A percentile compares a stretch with the other conserved stretches of the same genome.
Conservation (phyloP, 2,888 invertebrate species). For the Mythimna ferrago region DNA sequence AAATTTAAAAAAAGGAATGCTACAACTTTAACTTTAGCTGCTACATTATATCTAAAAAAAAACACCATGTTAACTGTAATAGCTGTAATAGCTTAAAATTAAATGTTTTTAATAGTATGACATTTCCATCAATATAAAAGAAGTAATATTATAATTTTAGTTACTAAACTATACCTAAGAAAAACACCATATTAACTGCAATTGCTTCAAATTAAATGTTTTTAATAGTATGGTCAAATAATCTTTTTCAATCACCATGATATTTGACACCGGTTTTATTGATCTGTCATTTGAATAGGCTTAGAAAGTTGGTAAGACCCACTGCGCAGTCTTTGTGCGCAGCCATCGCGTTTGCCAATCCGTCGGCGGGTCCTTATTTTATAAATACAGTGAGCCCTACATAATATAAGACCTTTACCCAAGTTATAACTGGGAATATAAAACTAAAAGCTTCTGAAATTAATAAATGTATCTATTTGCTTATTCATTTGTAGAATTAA, state of each 20-base stretch:
- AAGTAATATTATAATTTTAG: not conserved
- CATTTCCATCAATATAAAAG: not conserved
- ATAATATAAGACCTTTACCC: not conserved
- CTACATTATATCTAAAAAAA: not conserved
- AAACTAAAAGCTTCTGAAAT: not conserved
- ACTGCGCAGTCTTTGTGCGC: conserved; percentile 44
- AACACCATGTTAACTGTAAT: too few species aligned
- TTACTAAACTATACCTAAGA: not conserved
- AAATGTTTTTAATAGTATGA: not conserved
- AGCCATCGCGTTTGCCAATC: conserved; percentile 28
- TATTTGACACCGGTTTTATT: conserved; percentile 34
- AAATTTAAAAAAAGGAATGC: not conserved
- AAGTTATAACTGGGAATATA: not conserved
- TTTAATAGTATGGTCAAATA: not conserved
- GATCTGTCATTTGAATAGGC: conserved; percentile 25
- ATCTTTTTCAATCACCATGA: conserved; percentile 1
- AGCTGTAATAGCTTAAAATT: not conserved
- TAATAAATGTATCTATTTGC: not conserved
- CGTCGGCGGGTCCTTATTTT: conserved; percentile 22
- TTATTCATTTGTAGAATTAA: not conserved
- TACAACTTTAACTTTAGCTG: not conserved
- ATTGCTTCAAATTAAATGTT: not conserved
- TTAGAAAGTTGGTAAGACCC: conserved; percentile 20
- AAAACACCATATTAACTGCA: too few species aligned
- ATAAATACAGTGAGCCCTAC: not conserved